Evolutionary conservation across 2,888 invertebrate genomes (phyloP), one percentile per base, ranked within the genome.

Genomic region (Idaea straminata): DNA sequence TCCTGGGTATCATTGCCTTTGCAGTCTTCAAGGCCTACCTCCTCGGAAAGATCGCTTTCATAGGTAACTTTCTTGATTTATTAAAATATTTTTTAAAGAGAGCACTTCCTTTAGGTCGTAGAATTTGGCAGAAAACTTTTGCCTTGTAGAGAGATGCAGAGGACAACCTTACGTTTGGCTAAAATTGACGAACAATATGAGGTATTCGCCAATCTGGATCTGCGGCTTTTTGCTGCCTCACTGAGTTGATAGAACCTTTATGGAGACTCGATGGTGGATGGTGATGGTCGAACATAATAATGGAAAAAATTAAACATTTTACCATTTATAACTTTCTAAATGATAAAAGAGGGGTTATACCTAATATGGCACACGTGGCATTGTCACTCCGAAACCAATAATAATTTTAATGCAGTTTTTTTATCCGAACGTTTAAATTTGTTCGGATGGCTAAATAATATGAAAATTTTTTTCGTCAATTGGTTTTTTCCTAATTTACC

Each of bases 11-110:
- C 84, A 94, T 97, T 72, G 97, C 96, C 38, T 93, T 97, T 69
- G 94, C 97, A 36, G 96, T 97, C 62, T 96, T 97, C 94, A 97
- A 97, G 92, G 97, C 97, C 7, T 94, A 96, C 82, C 91, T 97
- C 66, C 94, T 97, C 72, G 97, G 96, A 77, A 97, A 97, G 93
- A 94, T 97, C 74, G 97, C 97, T 0, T 94, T 97, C 75, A 94
- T 97, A 75, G 47, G 47, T 47, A 47, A 5, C 13, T 47, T 6
- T 47, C 10, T 47, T 7, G 7, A 4, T 4, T 47, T 47, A 13
- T 13, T 47, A 47, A 7, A 47, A 47, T 47, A 47, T 10, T 13
- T 47, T 47, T 47, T 4, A 47, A 13, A 13, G 25, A 25, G 25
- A 25, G 25, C 13, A 47, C 10, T 10, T 7, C 5, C 36, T 36